Evolutionary conservation across 2,888 invertebrate species (phyloP), one percentile per base, ranked within the genome.

Genomic region (Nemapogon koenigi): DNA sequence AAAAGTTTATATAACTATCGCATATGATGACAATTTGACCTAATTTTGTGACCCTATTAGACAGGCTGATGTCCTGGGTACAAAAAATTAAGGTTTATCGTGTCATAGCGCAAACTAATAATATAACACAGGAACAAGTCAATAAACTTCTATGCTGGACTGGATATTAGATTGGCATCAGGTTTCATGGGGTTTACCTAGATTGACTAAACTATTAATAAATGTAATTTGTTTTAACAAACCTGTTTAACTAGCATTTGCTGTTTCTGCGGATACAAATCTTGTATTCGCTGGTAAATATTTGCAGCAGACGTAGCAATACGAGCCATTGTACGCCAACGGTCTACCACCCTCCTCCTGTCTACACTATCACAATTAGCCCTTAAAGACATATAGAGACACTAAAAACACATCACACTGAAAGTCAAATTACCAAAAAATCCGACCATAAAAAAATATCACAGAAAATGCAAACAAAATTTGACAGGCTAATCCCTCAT

Each of bases 201-300:
- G n/a, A n/a, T n/a, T n/a, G n/a, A n/a, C n/a, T n/a, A n/a, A n/a
- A n/a, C n/a, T n/a, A n/a, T n/a, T n/a, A n/a, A n/a, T n/a, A n/a
- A n/a, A n/a, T n/a, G n/a, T n/a, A n/a, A n/a, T n/a, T n/a, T n/a
- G n/a, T n/a, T n/a, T n/a, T n/a, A n/a, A n/a, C 35, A 11, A 25
- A 69, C 73, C 65, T 57, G 55, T 43, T 67, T 69, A 15, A 55
- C 56, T 1, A 58, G 47, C 39, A 70, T 45, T 37, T 59, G 61
- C 40, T 72, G 41, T 42, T 69, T 73, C 41, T 65, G 64, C 10
- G 76, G 75, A 40, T 75, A 72, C 44, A 76, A 38, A 49, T 76
- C 76, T 51, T 72, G 72, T n/a, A 76, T 50, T 25, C 71, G 55
- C 46, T 76, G 76, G 47, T 64, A 75, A 40, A 76, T 53, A 19